Evolutionary conservation across 2,113 vertebrate genomes (phyloP).

Genomic region (Hassar affinis): DNA sequence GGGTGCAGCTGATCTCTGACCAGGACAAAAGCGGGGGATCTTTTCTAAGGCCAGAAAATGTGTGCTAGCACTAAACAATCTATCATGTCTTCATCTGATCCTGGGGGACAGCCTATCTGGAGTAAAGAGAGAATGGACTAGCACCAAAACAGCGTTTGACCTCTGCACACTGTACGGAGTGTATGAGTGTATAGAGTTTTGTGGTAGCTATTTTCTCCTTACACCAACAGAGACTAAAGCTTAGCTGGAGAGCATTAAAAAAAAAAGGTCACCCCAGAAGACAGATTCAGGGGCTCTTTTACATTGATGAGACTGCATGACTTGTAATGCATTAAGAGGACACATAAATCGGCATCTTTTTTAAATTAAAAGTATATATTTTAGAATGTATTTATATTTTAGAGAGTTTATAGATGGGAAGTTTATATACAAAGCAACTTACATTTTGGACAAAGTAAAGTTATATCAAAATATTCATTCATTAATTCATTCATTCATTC

Average conservation of each 20-base stretch:
- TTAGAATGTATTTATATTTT: neutral
- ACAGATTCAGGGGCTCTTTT: neutral
- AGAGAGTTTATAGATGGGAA: neutral
- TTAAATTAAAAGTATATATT: neutral
- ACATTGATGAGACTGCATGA: conserved; percentile 9
- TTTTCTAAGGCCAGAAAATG: conserved; percentile 22
- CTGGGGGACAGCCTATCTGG: conserved; percentile 46
- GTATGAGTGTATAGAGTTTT: conserved; percentile 35
- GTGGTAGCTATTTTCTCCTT: conserved; percentile 15
- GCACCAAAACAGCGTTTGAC: conserved; percentile 60
- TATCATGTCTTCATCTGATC: conserved; percentile 59
- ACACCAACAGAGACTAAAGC: conserved; percentile 26
- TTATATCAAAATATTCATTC: no score
- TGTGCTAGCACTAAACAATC: conserved; percentile 59
- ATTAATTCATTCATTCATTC: no score
- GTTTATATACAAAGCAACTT: no score
- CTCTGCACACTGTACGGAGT: conserved; percentile 55
- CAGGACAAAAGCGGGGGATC: conserved; percentile 7
- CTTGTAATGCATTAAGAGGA: neutral
- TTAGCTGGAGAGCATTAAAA: conserved; percentile 17
- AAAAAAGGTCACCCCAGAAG: conserved; percentile 34
- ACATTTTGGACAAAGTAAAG: no score
- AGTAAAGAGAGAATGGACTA: conserved; percentile 49
- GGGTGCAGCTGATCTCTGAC: conserved; percentile 9
- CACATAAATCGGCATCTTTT: neutral